Evolutionary conservation across 2,797 vertebrate species (phyloP), one percentile per base, ranked within the genome.

Genomic region (Chaetodon trifasciatus): DNA sequence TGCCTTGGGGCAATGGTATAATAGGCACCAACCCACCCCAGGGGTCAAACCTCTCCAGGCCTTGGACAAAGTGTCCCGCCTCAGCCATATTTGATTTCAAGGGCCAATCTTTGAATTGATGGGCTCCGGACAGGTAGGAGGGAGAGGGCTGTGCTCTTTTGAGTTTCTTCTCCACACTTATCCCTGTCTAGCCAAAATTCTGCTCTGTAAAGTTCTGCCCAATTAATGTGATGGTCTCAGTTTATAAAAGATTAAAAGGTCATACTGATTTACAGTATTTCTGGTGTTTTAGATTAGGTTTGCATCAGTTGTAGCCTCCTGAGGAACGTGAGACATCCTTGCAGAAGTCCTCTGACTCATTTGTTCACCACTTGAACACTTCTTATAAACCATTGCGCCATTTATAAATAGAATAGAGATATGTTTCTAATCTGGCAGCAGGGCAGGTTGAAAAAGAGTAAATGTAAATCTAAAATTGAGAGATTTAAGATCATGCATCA

Each of bases 61-160:
- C 42, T 53, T 24, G 63, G 82, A 85, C 81, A 91, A 78, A 84
- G 50, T 72, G 72, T 83, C 73, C 85, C 68, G 40, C 79, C 77
- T 88, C 81, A 78, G 57, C 37, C 76, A 87, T 89, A 92, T 93
- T 91, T 92, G 37, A 90, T 93, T 93, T 91, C 87, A 91, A 78
- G 84, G 80, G 58, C 70, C 64, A 68, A 78, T 83, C 47, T 85
- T 76, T 86, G 17, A 79, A 73, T 66, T 78, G 74, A 84, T 68
- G 63, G 60, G 62, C 68, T 55, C 44, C 66, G 52, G 57, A 84
- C 71, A 81, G 62, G 58, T 70, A 72, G 21, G 9, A 63, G 39
- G 19, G 53, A 50, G 15, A 44, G 4, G 28, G 55, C 8, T 44
- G 55, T 21, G 32, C 8, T 64, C 64, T 75, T 75, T 56, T 69